Base-by-base conservation (phyloP, 2,113 vertebrate species). In the Macaca fascicularis region DNA sequence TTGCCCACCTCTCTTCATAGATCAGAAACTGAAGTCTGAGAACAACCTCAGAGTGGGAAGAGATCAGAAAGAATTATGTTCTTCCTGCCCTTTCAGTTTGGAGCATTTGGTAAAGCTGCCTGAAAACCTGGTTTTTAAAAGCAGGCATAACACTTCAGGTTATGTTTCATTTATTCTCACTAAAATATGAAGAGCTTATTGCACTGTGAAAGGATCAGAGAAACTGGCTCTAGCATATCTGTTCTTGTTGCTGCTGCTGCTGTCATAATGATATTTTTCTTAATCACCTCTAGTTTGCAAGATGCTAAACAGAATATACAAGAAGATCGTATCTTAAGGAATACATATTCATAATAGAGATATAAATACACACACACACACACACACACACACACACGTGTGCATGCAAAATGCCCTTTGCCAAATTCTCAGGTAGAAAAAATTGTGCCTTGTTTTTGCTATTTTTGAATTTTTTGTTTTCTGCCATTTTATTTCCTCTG, bases 11-110 rank as follows among this genome's bases (percentile, higher is more conserved):
- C 52, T 70, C 45, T 57, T 95, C 72, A 19, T 35, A 59, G 67
- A 95, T 94, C 48, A 95, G 48, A 40, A 93, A 55, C 52, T 43
- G 27, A 75, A 93, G 38, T 91, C 75, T 95, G 52, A 90, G 59
- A 85, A 89, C 86, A 93, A 84, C 59, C 48, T 61, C 30, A 0
- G n/a, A 93, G 57, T 90, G 43, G 70, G 80, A 92, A 93, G 59
- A 79, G n/a, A 93, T 94, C 75, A 86, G 48, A 86, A 92, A 87
- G 85, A 93, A 87, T 90, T 92, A 55, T 64, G n/a, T 94, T 89
- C 70, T 86, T 90, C 74, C 55, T 97, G 78, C 76, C 69, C 84
- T 93, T 96, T 96, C 72, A 61, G 30, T 48, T 74, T 81, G 22
- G 35, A 96, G 74, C 90, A 45, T 82, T 92, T 93, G 86, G 40